These are phyloP conservation scores for Camponotus floridanus DNA, from an alignment of 1,140 invertebrate genomes.

Conservation along the genomic window DNA sequence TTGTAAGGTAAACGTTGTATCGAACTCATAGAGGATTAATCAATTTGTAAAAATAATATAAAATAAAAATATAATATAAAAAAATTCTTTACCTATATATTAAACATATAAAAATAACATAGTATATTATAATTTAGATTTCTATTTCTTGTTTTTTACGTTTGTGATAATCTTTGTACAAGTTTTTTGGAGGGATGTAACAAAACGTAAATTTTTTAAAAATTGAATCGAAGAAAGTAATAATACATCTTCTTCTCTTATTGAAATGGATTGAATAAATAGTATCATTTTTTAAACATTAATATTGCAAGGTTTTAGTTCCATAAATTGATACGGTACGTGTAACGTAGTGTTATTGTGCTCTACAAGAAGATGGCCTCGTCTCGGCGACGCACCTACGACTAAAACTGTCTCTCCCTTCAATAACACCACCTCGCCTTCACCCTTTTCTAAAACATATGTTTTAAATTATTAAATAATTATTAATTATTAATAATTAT, in stretches of 20 bases:
- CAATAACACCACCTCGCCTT: constrained; percentile 88
- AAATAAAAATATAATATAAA: background rate
- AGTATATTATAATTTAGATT: background rate
- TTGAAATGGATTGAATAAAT: constrained; percentile 62
- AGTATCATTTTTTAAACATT: constrained; percentile 81
- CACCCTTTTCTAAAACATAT: constrained; percentile 87
- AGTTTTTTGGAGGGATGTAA: background rate
- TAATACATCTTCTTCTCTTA: constrained; percentile 1
- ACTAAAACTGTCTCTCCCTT: constrained; percentile 95
- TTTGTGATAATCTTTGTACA: background rate
- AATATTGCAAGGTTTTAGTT: constrained; percentile 89
- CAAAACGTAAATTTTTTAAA: background rate
- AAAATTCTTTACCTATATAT: background rate
- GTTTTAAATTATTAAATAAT: background rate
- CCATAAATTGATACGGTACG: constrained; percentile 95
- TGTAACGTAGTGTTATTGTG: constrained; percentile 93
- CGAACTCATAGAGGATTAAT: constrained; percentile 5
- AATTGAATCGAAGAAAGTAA: background rate
- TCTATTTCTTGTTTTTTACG: background rate
- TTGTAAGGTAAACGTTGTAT: background rate
- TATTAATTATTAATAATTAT: no score
- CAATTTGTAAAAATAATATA: background rate
- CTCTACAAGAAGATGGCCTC: constrained; percentile 94
- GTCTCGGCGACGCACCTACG: constrained; percentile 91
- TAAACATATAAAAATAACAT: background rate